phyloP scores from a whole-genome alignment of 1,140 invertebrate genomes.

The Galendromus occidentalis region DNA sequence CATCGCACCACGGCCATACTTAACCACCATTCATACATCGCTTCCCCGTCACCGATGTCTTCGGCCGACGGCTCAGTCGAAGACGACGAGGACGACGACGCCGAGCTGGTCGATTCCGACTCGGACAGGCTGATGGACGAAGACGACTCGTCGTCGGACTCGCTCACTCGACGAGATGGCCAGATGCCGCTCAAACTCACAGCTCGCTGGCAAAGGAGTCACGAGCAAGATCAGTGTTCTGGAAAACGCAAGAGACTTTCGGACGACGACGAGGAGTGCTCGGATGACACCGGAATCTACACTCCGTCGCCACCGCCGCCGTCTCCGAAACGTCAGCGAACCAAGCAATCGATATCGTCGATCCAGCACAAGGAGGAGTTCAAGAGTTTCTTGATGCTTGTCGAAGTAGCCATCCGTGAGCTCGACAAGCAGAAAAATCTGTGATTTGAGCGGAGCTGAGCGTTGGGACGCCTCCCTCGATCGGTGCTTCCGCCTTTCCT shows the following conservation, averaged over 20 bases:
- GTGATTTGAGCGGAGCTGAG: not conserved
- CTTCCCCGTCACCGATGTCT: not conserved
- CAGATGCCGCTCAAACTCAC: slow-evolving; percentile 20
- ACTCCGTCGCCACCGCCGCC: not conserved
- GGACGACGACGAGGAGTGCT: slow-evolving; percentile 5
- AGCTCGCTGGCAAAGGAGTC: slow-evolving; percentile 20
- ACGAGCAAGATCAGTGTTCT: slow-evolving; percentile 17
- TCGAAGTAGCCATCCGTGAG: not conserved
- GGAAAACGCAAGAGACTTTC: slow-evolving; percentile 4
- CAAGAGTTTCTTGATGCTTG: slow-evolving; percentile 1
- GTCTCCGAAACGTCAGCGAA: not conserved
- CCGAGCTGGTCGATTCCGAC: not conserved
- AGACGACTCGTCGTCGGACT: not conserved
- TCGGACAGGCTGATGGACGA: not conserved
- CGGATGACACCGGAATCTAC: slow-evolving; percentile 8
- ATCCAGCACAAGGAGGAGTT: slow-evolving; percentile 9
- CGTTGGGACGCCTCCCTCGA: not conserved
- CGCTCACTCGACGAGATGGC: not conserved
- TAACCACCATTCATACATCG: not conserved
- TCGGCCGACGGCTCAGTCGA: not conserved
- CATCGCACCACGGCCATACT: slow-evolving; percentile 2
- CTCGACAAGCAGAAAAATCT: slow-evolving; percentile 3
- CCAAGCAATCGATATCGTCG: not conserved
- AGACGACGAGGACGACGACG: not conserved
- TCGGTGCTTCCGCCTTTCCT: not conserved